Conservation (phyloP, 2,113 vertebrate species). For the Protobothrops mucrosquamatus region DNA sequence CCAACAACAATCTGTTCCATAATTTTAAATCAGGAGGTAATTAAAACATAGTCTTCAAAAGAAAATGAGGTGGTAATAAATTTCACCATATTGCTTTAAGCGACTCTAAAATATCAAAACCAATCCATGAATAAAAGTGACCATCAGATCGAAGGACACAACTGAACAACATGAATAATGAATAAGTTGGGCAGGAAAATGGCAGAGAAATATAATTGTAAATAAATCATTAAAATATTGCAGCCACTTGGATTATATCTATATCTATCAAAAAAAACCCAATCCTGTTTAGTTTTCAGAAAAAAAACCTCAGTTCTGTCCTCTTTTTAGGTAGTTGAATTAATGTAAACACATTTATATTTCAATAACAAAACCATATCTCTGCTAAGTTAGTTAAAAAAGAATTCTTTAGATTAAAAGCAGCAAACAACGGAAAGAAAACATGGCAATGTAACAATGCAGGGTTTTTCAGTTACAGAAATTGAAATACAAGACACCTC, state of each 20-base stretch:
- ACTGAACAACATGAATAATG: slow-evolving; percentile 11
- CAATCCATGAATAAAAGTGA: slow-evolving; percentile 12
- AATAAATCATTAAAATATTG: neutral
- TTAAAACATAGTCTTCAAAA: neutral
- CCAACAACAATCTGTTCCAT: neutral
- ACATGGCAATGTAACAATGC: neutral
- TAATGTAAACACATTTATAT: neutral
- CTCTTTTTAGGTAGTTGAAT: neutral
- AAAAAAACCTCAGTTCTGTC: neutral
- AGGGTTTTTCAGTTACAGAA: neutral
- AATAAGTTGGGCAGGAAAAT: slow-evolving; percentile 13
- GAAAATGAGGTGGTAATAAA: slow-evolving; percentile 1
- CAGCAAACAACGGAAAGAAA: neutral
- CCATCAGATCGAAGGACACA: neutral
- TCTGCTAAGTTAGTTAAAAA: neutral
- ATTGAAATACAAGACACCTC: neutral
- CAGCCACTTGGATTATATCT: neutral
- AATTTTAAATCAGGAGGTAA: neutral
- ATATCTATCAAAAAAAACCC: neutral
- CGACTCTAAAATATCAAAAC: slow-evolving; percentile 4
- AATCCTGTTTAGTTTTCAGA: neutral
- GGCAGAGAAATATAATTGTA: neutral
- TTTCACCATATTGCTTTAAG: neutral
- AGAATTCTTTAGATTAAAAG: neutral
- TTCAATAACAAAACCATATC: neutral